phyloP scores from a whole-genome alignment of 2,888 invertebrate genomes.

The Parelbella ahira region DNA sequence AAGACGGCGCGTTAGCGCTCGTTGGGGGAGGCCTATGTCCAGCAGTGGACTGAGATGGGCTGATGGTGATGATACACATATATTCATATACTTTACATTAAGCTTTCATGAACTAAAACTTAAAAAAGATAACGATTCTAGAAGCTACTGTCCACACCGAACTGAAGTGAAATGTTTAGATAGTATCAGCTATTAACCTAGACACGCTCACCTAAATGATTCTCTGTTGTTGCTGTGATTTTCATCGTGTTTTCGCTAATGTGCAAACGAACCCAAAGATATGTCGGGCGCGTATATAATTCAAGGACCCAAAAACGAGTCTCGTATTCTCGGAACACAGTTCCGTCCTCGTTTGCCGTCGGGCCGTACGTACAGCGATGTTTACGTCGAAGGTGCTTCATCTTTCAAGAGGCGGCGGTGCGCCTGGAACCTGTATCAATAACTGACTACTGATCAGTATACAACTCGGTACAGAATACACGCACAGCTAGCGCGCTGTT shows the following conservation, averaged over 20 bases:
- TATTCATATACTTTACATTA: no score
- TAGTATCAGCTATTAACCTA: no score
- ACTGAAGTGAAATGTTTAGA: no score
- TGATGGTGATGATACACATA: no score
- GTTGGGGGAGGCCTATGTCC: no score
- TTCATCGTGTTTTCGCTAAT: no score
- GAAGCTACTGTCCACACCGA: no score
- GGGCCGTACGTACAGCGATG: slow-evolving; percentile 23
- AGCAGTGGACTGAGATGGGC: no score
- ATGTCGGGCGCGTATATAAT: slow-evolving; percentile 4
- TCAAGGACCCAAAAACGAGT: slow-evolving; percentile 15
- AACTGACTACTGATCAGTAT: slow-evolving; percentile 27
- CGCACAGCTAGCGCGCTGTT: background rate
- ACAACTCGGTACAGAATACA: background rate
- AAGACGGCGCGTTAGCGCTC: no score
- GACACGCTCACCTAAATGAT: background rate
- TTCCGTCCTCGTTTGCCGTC: slow-evolving; percentile 13
- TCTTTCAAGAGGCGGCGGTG: slow-evolving; percentile 35
- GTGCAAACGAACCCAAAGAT: slow-evolving; percentile 9
- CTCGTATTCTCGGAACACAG: slow-evolving; percentile 13
- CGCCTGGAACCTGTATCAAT: slow-evolving; percentile 36
- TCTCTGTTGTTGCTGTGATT: slow-evolving; percentile 1
- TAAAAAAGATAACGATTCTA: no score
- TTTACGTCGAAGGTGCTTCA: slow-evolving; percentile 31
- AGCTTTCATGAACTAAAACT: no score